Conservation (phyloP, 2,113 vertebrate species). For the Pluvianellus socialis region DNA sequence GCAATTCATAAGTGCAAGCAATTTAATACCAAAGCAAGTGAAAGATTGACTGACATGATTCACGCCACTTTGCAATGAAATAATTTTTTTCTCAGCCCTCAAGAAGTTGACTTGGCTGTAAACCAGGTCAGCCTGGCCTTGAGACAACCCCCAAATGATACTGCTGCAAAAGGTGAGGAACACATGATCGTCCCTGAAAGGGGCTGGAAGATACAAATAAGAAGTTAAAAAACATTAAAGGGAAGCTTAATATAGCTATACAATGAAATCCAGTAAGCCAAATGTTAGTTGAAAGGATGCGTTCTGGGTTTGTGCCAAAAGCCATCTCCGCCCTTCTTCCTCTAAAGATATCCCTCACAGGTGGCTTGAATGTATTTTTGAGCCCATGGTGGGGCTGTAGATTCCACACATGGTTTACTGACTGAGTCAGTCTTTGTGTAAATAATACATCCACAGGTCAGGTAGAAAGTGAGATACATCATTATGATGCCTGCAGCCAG, state of each 20-base stretch:
- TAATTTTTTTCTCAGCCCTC: not conserved
- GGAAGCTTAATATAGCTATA: conserved; percentile 7
- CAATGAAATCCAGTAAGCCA: not conserved
- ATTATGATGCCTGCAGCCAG: not conserved
- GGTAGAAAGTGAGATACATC: conserved; percentile 5
- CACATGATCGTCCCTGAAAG: not conserved
- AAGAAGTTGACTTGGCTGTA: not conserved
- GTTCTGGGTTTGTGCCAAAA: not conserved
- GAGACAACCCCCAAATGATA: not conserved
- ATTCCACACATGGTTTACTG: conserved; percentile 9
- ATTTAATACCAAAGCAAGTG: not conserved
- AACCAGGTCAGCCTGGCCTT: not conserved
- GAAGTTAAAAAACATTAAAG: not conserved
- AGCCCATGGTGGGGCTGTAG: not conserved
- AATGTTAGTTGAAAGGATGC: conserved; percentile 7
- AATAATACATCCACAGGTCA: not conserved
- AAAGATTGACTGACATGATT: not conserved
- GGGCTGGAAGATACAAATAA: not conserved
- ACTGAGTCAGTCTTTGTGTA: not conserved
- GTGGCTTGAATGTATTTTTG: conserved; percentile 12
- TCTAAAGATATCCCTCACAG: conserved; percentile 24
- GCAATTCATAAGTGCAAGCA: not conserved
- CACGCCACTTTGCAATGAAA: not conserved
- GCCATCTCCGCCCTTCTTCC: not conserved
- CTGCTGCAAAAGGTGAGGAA: not conserved